Base-by-base conservation (phyloP, 2,113 vertebrate genomes). In the Dromas ardeola region DNA sequence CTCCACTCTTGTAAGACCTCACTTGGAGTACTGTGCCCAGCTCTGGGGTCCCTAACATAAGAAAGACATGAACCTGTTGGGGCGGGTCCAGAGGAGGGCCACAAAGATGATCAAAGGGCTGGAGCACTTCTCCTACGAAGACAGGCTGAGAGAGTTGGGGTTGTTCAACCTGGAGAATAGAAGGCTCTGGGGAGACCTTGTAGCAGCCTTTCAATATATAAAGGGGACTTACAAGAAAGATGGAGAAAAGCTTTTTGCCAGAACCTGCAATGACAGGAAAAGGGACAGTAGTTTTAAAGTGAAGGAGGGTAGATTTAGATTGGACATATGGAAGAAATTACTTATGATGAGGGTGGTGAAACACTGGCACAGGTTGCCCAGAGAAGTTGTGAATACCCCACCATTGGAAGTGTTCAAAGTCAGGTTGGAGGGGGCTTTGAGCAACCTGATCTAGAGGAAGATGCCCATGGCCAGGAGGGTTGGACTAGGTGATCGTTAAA, bases 381-480 rank as follows among this genome's bases (percentile, higher is more conserved):
- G 50, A 27, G 36, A 63, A 52, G 45, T 0, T 80, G 71, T 16
- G 25, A 7, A 13, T 70, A 26, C 1, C 3, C 16, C 45, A 26
- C 62, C 34, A 7, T 1, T 25, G 14, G 25, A 36, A 56, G 1
- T 34, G 30, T 26, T 67, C 47, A 42, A 80, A 30, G 34, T 4
- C 85, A 36, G 36, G 13, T 13, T 52, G 47, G 38, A 55, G 0
- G 4, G 30, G 20, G 11, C 40, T 81, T 58, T 52, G 43, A 73
- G 29, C 19, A 67, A 29, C 1, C 1, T 26, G 9, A 12, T 43
- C 42, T 58, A 40, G 14, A 21, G 52, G 11, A 76, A 71, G 42
- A 9, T 62, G 45, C 5, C 45, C 23, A 32, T 0, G 4, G 19
- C 19, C 19, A 19, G 4, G 27, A 5, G 5, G 14, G 6, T 15